These are phyloP conservation scores for Diprion similis DNA, from an alignment of 1,140 invertebrate species.

Conservation along the genomic window DNA sequence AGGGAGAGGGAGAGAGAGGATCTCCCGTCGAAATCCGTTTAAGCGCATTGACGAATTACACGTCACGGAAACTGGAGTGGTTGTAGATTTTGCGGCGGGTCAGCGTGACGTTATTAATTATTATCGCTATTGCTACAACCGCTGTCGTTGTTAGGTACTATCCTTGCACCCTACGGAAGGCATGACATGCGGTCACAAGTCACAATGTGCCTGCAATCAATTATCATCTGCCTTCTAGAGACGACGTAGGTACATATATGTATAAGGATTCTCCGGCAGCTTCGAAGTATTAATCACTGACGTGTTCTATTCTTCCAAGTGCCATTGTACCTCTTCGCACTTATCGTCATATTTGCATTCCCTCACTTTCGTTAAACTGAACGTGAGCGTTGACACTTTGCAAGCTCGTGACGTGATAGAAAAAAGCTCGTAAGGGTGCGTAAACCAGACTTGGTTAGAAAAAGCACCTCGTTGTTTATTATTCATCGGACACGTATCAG, in stretches of 20 bases:
- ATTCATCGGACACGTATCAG: background rate
- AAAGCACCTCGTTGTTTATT: too few relatives aligned
- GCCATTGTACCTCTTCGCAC: too few relatives aligned
- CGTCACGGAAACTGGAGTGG: background rate
- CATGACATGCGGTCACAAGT: background rate
- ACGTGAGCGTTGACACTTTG: too few relatives aligned
- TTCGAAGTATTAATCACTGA: too few relatives aligned
- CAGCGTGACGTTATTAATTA: background rate
- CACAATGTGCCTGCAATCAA: background rate
- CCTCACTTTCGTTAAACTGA: too few relatives aligned
- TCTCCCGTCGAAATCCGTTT: conserved; percentile 3
- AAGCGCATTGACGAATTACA: conserved; percentile 13
- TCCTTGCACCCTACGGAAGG: background rate
- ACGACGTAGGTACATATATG: too few relatives aligned
- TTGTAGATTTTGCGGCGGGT: conserved; percentile 1
- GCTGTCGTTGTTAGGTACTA: background rate
- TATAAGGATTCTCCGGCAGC: too few relatives aligned
- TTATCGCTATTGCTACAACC: background rate
- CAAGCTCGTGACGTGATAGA: too few relatives aligned
- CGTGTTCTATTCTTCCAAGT: too few relatives aligned
- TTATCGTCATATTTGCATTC: too few relatives aligned
- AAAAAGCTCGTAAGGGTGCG: too few relatives aligned
- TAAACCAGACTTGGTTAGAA: too few relatives aligned
- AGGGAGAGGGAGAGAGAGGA: background rate
- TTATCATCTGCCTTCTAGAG: background rate